These are phyloP conservation scores for Ladona fulva DNA, from an alignment of 1,140 invertebrate genomes.

Conservation along the genomic window DNA sequence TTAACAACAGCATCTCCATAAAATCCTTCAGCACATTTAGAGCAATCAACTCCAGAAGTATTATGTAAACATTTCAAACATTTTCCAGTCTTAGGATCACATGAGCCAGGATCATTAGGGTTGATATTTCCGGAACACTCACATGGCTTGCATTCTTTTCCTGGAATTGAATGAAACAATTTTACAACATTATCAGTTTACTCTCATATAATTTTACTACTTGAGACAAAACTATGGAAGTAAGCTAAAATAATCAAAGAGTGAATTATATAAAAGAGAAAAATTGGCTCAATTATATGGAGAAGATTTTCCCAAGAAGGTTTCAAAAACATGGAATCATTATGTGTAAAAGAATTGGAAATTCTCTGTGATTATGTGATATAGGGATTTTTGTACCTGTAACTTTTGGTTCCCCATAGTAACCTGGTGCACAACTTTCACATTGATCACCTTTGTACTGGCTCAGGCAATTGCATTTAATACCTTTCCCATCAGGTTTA, in stretches of 20 bases:
- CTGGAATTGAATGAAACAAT: neutral
- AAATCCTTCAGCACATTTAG: conserved; percentile 81
- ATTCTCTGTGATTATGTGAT: too few species aligned
- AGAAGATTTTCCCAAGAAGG: too few species aligned
- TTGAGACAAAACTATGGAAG: too few species aligned
- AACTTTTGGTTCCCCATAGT: conserved; percentile 67
- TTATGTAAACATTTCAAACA: conserved; percentile 86
- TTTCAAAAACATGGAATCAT: too few species aligned
- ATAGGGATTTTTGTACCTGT: conserved; percentile 41
- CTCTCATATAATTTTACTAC: too few species aligned
- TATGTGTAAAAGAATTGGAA: too few species aligned
- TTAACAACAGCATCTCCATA: conserved; percentile 84
- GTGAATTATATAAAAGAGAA: too few species aligned
- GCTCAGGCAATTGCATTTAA: conserved; percentile 75
- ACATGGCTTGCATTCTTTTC: conserved; percentile 71
- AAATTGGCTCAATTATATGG: too few species aligned
- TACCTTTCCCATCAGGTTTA: conserved; percentile 65
- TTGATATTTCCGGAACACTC: conserved; percentile 91
- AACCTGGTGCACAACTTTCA: conserved; percentile 77
- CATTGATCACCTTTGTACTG: conserved; percentile 86
- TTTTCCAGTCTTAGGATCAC: conserved; percentile 79
- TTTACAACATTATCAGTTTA: neutral
- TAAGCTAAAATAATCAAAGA: too few species aligned
- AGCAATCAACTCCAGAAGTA: conserved; percentile 79
- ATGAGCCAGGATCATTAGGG: conserved; percentile 62